Evolutionary conservation across 2,797 vertebrate genomes (phyloP).

Genomic region (Typhlichthys subterraneus): DNA sequence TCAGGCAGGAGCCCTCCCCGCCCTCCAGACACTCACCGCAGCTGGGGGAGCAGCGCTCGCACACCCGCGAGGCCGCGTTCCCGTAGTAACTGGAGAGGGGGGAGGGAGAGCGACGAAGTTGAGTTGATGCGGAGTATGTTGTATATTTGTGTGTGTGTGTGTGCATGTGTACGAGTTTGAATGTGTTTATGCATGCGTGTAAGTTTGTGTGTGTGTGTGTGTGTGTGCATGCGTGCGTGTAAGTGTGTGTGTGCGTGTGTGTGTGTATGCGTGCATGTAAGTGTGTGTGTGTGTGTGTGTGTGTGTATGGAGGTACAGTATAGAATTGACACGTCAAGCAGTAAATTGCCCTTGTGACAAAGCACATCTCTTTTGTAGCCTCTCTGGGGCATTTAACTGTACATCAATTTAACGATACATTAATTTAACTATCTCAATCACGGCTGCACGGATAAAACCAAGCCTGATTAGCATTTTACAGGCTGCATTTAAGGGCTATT

Average conservation of each 20-base stretch:
- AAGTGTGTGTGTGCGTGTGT: background rate
- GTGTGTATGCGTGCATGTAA: background rate
- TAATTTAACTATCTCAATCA: conserved; percentile 64
- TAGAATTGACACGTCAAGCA: conserved; percentile 5
- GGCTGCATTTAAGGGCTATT: conserved; percentile 43
- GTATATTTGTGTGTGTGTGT: conserved; percentile 12
- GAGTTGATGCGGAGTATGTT: background rate
- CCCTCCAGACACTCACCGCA: conserved; percentile 83
- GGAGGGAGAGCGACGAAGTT: conserved; percentile 21
- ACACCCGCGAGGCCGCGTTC: conserved; percentile 68
- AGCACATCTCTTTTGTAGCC: conserved; percentile 36
- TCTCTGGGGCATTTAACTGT: conserved; percentile 52
- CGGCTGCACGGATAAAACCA: conserved; percentile 47
- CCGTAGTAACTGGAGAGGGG: conserved; percentile 72
- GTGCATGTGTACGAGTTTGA: conserved; percentile 7
- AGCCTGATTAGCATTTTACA: conserved; percentile 61
- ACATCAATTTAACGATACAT: conserved; percentile 65
- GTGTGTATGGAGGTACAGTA: background rate
- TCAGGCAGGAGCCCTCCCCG: conserved; percentile 77
- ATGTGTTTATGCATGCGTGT: conserved; percentile 1
- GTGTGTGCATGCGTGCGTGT: background rate
- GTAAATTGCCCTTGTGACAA: conserved; percentile 26
- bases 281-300: background rate
- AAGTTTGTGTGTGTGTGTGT: background rate
- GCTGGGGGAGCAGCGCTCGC: conserved; percentile 83